Evolutionary conservation across 2,797 vertebrate genomes (phyloP).

Genomic region (Toxotes lorentzi): DNA sequence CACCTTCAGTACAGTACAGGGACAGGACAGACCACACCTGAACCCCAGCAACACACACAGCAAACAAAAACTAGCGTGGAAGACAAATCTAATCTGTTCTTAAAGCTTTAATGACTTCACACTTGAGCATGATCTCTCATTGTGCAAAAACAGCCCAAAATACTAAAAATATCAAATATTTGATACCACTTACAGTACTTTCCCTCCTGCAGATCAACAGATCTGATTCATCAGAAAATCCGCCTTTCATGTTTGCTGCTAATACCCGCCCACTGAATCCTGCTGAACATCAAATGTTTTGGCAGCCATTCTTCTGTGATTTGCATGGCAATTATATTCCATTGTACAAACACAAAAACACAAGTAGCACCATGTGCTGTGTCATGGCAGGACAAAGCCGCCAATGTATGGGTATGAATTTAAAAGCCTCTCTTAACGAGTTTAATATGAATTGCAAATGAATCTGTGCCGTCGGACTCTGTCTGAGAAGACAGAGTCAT

Average conservation of each 20-base stretch:
- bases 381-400: constrained; percentile 57
- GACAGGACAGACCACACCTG: constrained; percentile 74
- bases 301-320: constrained; percentile 56
- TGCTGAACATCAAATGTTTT: constrained; percentile 54
- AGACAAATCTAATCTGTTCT: constrained; percentile 3
- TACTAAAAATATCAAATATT: background rate
- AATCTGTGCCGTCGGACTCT: constrained; percentile 56
- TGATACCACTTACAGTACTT: background rate
- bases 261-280: constrained; percentile 32
- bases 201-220: constrained; percentile 14
- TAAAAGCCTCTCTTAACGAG: constrained; percentile 63
- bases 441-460: constrained; percentile 77
- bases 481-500: constrained; percentile 33
- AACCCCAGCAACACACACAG: constrained; percentile 60
- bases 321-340: constrained; percentile 72
- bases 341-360: constrained; percentile 69
- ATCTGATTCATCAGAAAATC: constrained; percentile 41
- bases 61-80: background rate
- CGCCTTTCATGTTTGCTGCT: background rate
- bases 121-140: background rate
- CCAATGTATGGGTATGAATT: constrained; percentile 74
- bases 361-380: constrained; percentile 64
- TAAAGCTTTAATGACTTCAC: constrained; percentile 3
- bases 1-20: constrained; percentile 72
- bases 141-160: background rate